Percentiles rank a stretch among this genome's conserved stretches.
Conservation (phyloP, 2,888 invertebrate species). For the Catocala nupta region DNA sequence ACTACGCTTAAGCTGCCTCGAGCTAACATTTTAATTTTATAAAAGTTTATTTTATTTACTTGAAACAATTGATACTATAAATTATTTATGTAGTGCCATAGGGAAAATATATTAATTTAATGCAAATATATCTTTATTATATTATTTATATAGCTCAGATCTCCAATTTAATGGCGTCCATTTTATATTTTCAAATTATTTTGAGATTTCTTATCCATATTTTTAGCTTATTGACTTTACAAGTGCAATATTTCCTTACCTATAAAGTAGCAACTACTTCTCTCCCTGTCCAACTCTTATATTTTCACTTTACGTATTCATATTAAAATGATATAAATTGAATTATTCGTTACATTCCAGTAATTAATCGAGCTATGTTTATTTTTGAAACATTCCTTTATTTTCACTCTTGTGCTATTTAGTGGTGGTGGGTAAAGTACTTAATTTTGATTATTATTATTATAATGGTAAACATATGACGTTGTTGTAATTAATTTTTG, state of each 20-base stretch:
- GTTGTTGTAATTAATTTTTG: conserved; percentile 73
- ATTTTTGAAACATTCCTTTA: conserved; percentile 51
- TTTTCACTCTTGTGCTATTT: conserved; percentile 50
- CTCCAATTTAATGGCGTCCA: conserved; percentile 66
- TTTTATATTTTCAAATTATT: conserved; percentile 45
- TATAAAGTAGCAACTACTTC: not conserved
- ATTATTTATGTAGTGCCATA: conserved; percentile 78
- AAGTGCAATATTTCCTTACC: conserved; percentile 48
- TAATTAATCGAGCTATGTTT: conserved; percentile 15
- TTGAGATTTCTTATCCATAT: conserved; percentile 36
- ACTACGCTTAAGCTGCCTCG: conserved; percentile 2
- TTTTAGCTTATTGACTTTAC: conserved; percentile 48
- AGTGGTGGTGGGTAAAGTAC: conserved; percentile 77
- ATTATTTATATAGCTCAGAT: conserved; percentile 58
- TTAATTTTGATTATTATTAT: conserved; percentile 66
- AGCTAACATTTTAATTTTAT: conserved; percentile 10
- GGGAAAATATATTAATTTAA: conserved; percentile 60
- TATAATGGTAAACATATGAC: conserved; percentile 56
- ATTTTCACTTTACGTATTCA: too few relatives aligned
- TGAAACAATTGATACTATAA: conserved; percentile 55
- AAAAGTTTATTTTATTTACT: conserved; percentile 46
- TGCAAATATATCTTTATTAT: conserved; percentile 48
- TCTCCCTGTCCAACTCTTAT: conserved; percentile 13
- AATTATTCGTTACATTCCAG: conserved; percentile 19
- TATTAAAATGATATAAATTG: conserved; percentile 10